A percentile compares a stretch with the other conserved stretches of the same genome.
These are phyloP conservation scores for Antedon bifida DNA, from an alignment of 35 echinoderm and acorn worm genomes.

Conservation along the genomic window DNA sequence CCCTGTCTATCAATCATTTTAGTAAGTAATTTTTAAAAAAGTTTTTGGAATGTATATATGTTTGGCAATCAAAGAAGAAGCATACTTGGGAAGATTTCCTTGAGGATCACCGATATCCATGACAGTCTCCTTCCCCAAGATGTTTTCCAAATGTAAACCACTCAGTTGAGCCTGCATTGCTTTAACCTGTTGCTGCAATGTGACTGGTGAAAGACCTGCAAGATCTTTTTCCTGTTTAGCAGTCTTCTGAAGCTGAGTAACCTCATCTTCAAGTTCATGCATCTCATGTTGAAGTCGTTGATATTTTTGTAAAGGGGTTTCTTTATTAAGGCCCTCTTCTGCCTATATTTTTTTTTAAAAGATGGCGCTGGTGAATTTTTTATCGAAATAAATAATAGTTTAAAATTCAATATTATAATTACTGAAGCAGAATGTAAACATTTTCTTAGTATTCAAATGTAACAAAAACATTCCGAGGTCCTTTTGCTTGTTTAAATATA, in stretches of 20 bases:
- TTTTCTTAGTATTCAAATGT: no score
- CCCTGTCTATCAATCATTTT: no score
- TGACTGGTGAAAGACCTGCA: slow-evolving; percentile 44
- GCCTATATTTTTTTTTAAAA: slow-evolving; percentile 32
- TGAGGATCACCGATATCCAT: slow-evolving; percentile 81
- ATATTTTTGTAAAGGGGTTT: slow-evolving; percentile 87
- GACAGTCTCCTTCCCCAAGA: slow-evolving; percentile 59
- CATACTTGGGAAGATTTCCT: slow-evolving; percentile 86
- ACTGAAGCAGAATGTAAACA: no score
- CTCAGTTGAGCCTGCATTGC: slow-evolving; percentile 68
- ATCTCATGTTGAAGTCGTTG: slow-evolving; percentile 95
- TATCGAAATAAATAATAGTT: no score
- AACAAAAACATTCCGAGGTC: no score
- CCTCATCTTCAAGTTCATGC: slow-evolving; percentile 67
- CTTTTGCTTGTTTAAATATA: neutral
- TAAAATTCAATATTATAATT: no score
- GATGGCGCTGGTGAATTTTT: no score
- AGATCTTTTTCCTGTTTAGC: slow-evolving; percentile 52
- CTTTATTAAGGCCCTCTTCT: slow-evolving; percentile 55
- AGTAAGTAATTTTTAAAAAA: no score
- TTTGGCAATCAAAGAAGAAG: neutral
- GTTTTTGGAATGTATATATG: neutral
- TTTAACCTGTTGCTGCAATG: slow-evolving; percentile 43
- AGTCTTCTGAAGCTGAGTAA: slow-evolving; percentile 73
- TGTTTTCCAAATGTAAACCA: slow-evolving; percentile 84